These are phyloP conservation scores for Sisyra nigra DNA, from an alignment of 2,888 invertebrate species.

Conservation along the genomic window DNA sequence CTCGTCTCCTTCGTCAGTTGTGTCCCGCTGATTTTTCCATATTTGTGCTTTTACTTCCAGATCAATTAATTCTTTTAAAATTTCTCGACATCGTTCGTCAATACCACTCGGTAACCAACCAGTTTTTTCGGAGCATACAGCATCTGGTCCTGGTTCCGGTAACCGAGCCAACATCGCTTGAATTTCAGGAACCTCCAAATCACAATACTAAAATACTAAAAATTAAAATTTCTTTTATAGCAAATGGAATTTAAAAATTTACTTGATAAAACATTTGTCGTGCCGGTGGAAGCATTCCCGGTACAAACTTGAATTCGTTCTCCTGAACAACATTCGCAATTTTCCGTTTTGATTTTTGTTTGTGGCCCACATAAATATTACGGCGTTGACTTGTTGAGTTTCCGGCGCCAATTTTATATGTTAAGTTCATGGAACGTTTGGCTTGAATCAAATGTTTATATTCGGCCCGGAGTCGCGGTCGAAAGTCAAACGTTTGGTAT, in stretches of 20 bases:
- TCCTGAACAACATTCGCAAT: not conserved
- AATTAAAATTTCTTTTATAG: conserved; percentile 5
- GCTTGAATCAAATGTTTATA: no score
- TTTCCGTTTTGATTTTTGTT: conserved; percentile 14
- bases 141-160: conserved; percentile 38
- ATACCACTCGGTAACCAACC: conserved; percentile 66
- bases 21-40: conserved; percentile 8
- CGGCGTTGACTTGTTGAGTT: not conserved
- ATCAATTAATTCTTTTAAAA: conserved; percentile 48
- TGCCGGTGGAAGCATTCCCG: conserved; percentile 61
- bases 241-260: conserved; percentile 11
- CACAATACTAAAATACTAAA: conserved; percentile 44
- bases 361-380: conserved; percentile 3
- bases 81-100: conserved; percentile 53
- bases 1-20: conserved; percentile 9
- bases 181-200: conserved; percentile 64
- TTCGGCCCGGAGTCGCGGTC: conserved; percentile 32
- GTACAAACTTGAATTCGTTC: conserved; percentile 39
- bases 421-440: no score
- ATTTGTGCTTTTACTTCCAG: conserved; percentile 26
- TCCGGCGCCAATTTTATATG: no score
- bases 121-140: conserved; percentile 50
- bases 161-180: conserved; percentile 55
- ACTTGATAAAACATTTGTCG: conserved; percentile 85
- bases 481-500: conserved; percentile 81